Base-by-base conservation (phyloP, 2,888 invertebrate species). In the Parochlus steinenii region DNA sequence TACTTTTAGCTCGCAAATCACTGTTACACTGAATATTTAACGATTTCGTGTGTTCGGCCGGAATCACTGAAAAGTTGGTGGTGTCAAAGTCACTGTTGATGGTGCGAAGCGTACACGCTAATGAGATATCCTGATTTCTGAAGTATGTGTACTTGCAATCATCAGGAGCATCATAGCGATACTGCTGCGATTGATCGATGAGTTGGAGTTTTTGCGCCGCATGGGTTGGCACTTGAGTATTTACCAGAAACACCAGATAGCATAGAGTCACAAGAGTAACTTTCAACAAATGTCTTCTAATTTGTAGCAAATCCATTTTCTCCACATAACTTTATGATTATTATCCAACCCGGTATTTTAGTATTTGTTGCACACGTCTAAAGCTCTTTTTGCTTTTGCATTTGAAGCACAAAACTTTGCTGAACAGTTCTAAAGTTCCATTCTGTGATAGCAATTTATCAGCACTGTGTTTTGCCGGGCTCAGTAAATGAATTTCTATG, bases 61-160 rank as follows among this genome's bases (percentile, higher is more conserved):
- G 82, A 41, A 85, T 82, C 35, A 81, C 79, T 61, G 80, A 81
- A 53, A 85, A 83, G 61, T 86, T 86, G 22, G 83, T 87, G 43
- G 79, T 80, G 58, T 79, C 85, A 54, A 77, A 81, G 55, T 81
- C 85, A 63, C 82, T 82, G 60, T 85, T 82, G 51, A 85, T 80
- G 33, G 83, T 77, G 47, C 85, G 66, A 49, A 85, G 65, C 59
- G 79, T 72, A 61, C 85, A 80, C 41, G 74, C 74, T 43, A 82
- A 67, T 12, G 77, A 72, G 42, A 82, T 78, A 60, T 83, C 78
- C 52, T 78, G 75, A 31, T 49, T 48, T 15, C 51, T 50, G 22
- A 52, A 52, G 39, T 56, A 56, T 22, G 54, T 55, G 57, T 58
- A 59, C 33, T 56, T 56, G 50, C 86, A 87, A 55, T 85, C 81